These are phyloP conservation scores for Lytechinus pictus DNA, from an alignment of 35 echinoderm and acorn worm species.

Conservation along the genomic window DNA sequence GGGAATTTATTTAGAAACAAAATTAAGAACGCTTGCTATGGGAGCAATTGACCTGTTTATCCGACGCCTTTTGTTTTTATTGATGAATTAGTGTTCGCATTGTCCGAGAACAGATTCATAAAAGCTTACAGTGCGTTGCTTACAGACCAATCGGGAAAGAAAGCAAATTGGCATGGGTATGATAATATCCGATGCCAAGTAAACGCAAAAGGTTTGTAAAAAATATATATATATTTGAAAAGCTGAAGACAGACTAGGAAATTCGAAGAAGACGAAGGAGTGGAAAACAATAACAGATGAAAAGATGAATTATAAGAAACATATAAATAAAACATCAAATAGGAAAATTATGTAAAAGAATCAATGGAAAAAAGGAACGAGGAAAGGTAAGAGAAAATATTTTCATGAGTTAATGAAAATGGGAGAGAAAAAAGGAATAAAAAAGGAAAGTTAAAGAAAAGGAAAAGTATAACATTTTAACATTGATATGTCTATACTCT, in stretches of 20 bases:
- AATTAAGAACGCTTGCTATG: background rate
- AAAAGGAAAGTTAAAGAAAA: too few relatives aligned
- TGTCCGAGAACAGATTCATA: background rate
- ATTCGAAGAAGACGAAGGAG: background rate
- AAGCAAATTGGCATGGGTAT: background rate
- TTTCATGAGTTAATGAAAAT: too few relatives aligned
- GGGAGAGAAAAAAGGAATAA: too few relatives aligned
- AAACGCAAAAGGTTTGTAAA: background rate
- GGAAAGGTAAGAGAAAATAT: background rate
- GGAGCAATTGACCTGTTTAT: background rate
- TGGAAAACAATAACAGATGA: too few relatives aligned
- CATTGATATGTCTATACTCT: too few relatives aligned
- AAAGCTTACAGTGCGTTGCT: too few relatives aligned
- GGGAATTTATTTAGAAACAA: background rate
- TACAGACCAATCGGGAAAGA: background rate
- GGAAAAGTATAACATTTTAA: too few relatives aligned
- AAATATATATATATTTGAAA: background rate
- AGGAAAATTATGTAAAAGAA: background rate
- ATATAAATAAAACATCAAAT: too few relatives aligned
- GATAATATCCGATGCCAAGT: background rate
- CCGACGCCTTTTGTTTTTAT: background rate
- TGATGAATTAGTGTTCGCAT: background rate
- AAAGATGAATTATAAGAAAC: too few relatives aligned
- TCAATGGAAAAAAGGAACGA: background rate
- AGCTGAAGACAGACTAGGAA: background rate